phyloP scores from a whole-genome alignment of 2,797 vertebrate species.

The Xenentodon cancila region DNA sequence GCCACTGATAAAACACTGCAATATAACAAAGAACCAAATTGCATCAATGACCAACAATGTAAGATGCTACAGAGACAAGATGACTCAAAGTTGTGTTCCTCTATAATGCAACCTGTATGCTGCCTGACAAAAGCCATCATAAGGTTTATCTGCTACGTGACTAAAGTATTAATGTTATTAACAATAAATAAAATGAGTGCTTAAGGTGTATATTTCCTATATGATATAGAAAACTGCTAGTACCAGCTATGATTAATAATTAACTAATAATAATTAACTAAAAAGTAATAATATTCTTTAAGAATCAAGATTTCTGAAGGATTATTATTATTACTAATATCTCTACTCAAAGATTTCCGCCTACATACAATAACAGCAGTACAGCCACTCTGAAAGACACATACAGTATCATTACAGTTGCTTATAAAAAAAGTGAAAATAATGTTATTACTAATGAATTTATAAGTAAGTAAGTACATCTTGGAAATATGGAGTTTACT shows the following conservation, averaged over 20 bases:
- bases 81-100: not conserved
- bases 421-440: constrained; percentile 3
- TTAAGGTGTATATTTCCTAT: not conserved
- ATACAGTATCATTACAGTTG: not conserved
- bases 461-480: constrained; percentile 14
- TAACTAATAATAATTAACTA: not conserved
- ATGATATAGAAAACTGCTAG: not conserved
- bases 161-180: too few species aligned
- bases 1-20: not conserved
- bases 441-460: constrained; percentile 49
- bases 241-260: not conserved
- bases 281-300: not conserved
- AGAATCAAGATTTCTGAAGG: too few species aligned
- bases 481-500: too few species aligned
- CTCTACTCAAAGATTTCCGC: too few species aligned
- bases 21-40: not conserved
- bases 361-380: not conserved
- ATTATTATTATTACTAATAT: too few species aligned
- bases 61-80: not conserved
- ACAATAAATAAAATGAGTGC: too few species aligned
- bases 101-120: too few species aligned
- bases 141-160: not conserved
- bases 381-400: not conserved
- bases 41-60: too few species aligned
- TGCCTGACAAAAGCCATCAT: not conserved